Evolutionary conservation across 30 jellyfish, hydroid and myxozoan species (phyloP), one percentile per base, ranked within the genome.

Genomic region (Pelagia noctiluca): DNA sequence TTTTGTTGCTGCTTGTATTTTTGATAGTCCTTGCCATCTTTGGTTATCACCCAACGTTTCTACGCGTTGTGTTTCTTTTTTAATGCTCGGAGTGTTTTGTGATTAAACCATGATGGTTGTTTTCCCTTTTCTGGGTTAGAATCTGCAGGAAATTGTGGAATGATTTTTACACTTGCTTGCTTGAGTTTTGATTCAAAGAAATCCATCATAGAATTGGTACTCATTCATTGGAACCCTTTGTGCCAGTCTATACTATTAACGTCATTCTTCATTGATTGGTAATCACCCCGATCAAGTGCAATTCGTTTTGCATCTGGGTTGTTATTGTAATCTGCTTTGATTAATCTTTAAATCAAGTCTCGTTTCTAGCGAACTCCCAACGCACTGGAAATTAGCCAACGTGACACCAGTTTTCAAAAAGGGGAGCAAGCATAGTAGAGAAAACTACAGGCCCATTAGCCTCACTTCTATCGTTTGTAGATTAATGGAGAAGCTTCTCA

Each of bases 151-250:
- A 52, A 52, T 30, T 52, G 68, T 52, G 68, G 68, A 52, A 52
- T 52, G 26, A 52, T 10, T 30, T 52, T 52, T 52, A 10, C 68
- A 52, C 50, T 28, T 28, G 3, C 50, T 64, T 28, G 24, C 19
- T 63, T 63, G 76, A 32, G 23, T 63, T 63, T 63, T 63, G 76
- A 63, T 63, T 63, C 76, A 25, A 63, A 32, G 48, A 63, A 63
- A 2, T 7, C 11, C 76, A 63, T 63, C 76, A 63, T 63, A 63
- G 76, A 67, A 38, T 0, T 38, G 47, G 63, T 0, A 67, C 0
- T 67, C 80, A 67, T 67, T 25, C 80, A 28, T 16, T 35, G 0
- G 62, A 67, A 35, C 50, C 35, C 80, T 32, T 67, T 35, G 80
- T 67, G 63, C 80, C 80, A 67, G 26, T 30, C 23, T 30, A 29